Evolutionary conservation across 2,888 invertebrate species (phyloP).

Genomic region (Hedychridium roseum): DNA sequence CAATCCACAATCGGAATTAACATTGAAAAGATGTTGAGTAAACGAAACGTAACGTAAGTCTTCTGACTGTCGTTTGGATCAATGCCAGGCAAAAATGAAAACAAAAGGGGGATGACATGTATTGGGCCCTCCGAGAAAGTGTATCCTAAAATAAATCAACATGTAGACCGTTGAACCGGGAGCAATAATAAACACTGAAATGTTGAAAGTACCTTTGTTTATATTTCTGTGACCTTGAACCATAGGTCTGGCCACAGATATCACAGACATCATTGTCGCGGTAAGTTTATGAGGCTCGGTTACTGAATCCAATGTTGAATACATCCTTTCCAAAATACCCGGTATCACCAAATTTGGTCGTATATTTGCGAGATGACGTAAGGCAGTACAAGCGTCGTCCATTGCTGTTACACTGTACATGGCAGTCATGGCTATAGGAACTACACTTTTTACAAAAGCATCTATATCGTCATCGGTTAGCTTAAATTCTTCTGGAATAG

Average conservation of each 20-base stretch:
- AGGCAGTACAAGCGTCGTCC: slow-evolving; percentile 72
- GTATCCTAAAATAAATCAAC: slow-evolving; percentile 57
- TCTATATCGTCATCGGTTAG: slow-evolving; percentile 84
- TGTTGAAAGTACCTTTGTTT: slow-evolving; percentile 43
- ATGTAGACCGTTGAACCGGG: not conserved
- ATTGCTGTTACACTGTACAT: slow-evolving; percentile 79
- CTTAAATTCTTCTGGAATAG: slow-evolving; percentile 73
- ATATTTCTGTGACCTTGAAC: slow-evolving; percentile 63
- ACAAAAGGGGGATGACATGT: slow-evolving; percentile 82
- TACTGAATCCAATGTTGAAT: slow-evolving; percentile 81
- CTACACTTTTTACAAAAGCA: slow-evolving; percentile 79
- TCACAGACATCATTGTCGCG: slow-evolving; percentile 76
- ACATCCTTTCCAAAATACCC: slow-evolving; percentile 80
- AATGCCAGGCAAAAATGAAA: slow-evolving; percentile 84
- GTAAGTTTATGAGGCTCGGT: slow-evolving; percentile 88
- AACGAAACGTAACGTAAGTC: slow-evolving; percentile 78
- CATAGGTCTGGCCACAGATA: slow-evolving; percentile 74
- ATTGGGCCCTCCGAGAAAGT: slow-evolving; percentile 78
- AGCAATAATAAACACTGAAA: not conserved
- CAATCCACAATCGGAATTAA: slow-evolving; percentile 87
- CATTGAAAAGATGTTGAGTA: slow-evolving; percentile 78
- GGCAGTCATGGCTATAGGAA: slow-evolving; percentile 78
- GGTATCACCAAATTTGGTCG: slow-evolving; percentile 86
- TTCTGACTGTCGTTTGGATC: slow-evolving; percentile 88
- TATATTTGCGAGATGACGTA: slow-evolving; percentile 80